These are phyloP conservation scores for Chanos chanos DNA, from an alignment of 2,797 vertebrate species.

Conservation along the genomic window DNA sequence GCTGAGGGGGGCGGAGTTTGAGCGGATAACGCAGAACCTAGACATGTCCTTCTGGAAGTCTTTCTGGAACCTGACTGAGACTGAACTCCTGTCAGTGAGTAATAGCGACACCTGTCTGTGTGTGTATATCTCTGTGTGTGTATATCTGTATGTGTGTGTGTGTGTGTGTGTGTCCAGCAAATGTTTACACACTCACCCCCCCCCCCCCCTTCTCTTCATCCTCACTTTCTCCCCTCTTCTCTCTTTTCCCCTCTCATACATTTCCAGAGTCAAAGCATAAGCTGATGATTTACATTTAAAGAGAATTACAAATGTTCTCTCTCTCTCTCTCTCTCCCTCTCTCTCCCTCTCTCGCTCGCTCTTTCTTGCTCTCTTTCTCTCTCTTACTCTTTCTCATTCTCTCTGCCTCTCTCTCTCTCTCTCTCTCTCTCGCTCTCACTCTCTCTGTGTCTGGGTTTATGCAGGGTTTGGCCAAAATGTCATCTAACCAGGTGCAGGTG, in stretches of 20 bases:
- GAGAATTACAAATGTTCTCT: not conserved
- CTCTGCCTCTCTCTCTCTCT: not conserved
- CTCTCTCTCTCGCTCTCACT: not conserved
- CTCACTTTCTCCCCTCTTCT: too few relatives aligned
- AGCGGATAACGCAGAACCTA: slow-evolving; percentile 76
- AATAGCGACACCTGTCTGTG: not conserved
- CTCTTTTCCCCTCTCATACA: too few relatives aligned
- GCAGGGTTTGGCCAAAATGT: slow-evolving; percentile 67
- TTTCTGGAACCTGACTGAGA: slow-evolving; percentile 79
- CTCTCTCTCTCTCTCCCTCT: too few relatives aligned
- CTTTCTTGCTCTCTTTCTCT: not conserved
- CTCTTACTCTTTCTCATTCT: not conserved
- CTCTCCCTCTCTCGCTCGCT: too few relatives aligned
- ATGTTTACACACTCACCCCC: too few relatives aligned
- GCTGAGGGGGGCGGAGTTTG: slow-evolving; percentile 69
- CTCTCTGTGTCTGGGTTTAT: not conserved
- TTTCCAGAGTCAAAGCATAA: not conserved
- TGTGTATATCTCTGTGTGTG: not conserved
- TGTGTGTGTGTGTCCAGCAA: too few relatives aligned
- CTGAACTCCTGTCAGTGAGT: slow-evolving; percentile 69
- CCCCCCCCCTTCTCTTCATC: too few relatives aligned
- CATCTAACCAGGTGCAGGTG: slow-evolving; percentile 62
- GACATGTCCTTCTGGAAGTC: slow-evolving; percentile 77
- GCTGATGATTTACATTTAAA: not conserved
- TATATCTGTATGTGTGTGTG: not conserved